A percentile compares a stretch with the other conserved stretches of the same genome.
Evolutionary conservation across 2,888 invertebrate species (phyloP).

Genomic region (Tricholauxania praeusta): DNA sequence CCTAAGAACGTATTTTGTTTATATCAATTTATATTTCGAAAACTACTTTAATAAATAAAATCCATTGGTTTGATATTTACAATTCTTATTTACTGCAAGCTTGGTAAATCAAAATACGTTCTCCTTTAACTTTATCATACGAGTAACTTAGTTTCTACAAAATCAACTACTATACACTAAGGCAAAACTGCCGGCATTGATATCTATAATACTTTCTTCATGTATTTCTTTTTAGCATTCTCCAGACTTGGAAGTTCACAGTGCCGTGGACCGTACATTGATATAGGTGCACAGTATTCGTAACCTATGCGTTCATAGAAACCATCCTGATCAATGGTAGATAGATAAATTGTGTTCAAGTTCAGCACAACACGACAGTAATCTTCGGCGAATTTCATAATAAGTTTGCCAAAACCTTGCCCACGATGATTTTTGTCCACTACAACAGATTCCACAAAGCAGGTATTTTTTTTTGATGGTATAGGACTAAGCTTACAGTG

Average conservation of each 20-base stretch:
- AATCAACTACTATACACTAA: slow-evolving; percentile 1
- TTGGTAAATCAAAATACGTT: no score
- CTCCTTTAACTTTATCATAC: no score
- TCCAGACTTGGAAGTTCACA: slow-evolving; percentile 66
- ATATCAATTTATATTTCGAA: no score
- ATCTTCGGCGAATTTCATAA: slow-evolving; percentile 81
- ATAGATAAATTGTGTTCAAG: slow-evolving; percentile 76
- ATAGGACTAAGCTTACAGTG: slow-evolving; percentile 84
- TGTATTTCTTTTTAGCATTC: slow-evolving; percentile 66
- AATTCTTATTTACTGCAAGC: no score
- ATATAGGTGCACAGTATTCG: slow-evolving; percentile 75
- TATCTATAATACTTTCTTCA: slow-evolving; percentile 67
- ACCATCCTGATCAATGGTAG: slow-evolving; percentile 80
- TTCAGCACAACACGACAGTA: slow-evolving; percentile 76
- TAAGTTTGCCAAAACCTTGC: slow-evolving; percentile 80
- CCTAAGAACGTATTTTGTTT: no score
- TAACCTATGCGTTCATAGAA: slow-evolving; percentile 84
- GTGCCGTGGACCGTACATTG: slow-evolving; percentile 74
- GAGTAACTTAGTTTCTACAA: no score
- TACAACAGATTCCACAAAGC: slow-evolving; percentile 86
- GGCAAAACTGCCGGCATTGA: slow-evolving; percentile 52
- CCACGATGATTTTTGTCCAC: slow-evolving; percentile 79
- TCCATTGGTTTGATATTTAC: no score
- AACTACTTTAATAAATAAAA: no score
- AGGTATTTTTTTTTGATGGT: slow-evolving; percentile 77